phyloP scores from a whole-genome alignment of 2,113 vertebrate species.

The Myrmecophaga tridactyla region DNA sequence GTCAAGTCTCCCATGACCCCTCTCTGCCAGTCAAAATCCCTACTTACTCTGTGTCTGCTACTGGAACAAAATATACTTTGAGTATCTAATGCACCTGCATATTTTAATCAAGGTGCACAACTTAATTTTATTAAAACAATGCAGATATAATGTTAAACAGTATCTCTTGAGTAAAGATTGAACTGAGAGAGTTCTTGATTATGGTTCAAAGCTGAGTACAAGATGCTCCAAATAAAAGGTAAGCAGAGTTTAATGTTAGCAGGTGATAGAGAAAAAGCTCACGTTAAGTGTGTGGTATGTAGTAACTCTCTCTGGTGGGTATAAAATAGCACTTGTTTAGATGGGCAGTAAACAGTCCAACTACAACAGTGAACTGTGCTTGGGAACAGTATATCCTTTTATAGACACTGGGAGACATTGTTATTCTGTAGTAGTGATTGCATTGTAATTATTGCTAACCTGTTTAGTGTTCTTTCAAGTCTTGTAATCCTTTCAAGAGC shows the following conservation, averaged over 20 bases:
- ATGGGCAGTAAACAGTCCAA: constrained; percentile 35
- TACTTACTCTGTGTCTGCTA: background rate
- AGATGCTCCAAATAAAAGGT: background rate
- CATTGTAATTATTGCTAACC: constrained; percentile 30
- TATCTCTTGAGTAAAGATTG: background rate
- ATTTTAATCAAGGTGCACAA: background rate
- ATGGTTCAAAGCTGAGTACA: background rate
- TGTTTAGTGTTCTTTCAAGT: constrained; percentile 36
- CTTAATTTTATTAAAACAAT: background rate
- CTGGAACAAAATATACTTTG: background rate
- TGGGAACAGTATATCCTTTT: constrained; percentile 43
- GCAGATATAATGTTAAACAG: background rate
- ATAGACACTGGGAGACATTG: constrained; percentile 28
- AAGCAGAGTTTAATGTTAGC: constrained; percentile 5
- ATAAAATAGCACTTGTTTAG: constrained; percentile 45
- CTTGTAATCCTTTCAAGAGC: constrained; percentile 36
- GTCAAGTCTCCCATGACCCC: background rate
- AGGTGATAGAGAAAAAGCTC: background rate
- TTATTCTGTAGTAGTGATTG: background rate
- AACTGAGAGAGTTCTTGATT: background rate
- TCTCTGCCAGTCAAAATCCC: background rate
- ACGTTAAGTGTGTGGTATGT: background rate
- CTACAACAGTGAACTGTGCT: background rate
- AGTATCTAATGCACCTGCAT: background rate
- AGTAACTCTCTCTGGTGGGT: background rate